Base-by-base conservation (phyloP, 2,797 vertebrate genomes). In the Chelonia mydas region DNA sequence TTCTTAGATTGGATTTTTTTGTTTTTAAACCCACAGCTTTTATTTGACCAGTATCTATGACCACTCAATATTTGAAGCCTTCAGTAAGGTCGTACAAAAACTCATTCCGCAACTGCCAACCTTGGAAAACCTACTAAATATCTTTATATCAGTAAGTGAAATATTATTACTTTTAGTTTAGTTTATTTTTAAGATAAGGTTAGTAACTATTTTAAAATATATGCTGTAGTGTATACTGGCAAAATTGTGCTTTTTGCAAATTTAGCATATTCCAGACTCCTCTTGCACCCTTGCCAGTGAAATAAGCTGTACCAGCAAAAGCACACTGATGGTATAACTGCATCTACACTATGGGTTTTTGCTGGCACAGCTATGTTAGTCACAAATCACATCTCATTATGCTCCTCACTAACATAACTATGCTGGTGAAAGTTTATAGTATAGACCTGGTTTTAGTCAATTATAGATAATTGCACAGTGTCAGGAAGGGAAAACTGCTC, bases 81-180 rank as follows among this genome's bases (percentile, higher is more conserved):
- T 99, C 98, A 99, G 99, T 98, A 99, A 99, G 98, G 99, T 99
- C 97, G 99, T 99, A 87, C 99, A 99, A 99, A 99, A 99, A 97
- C 99, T 99, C 97, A 99, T 99, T 97, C 99, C 99, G 2, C 99
- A 99, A 84, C 98, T 99, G 86, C 99, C 99, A 89, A 99, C 99
- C 8, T 98, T 99, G 98, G 99, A 99, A 98, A 99, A 99, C 97
- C 99, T 99, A 91, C 98, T 99, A 96, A 99, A 99, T 98, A 99
- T 99, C 98, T 99, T 99, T 98, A 99, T 99, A 98, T 99, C 99
- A 95, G 99, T 99, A 98, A 98, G 98, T 98, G 93, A 54, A 17
- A 17, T 28, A 76, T 84, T 78, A 7, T 57, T 28, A 28, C 49
- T 79, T 87, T 45, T 82, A 59, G 28, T n/a, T n/a, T n/a, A n/a